Evolutionary conservation across 2,797 vertebrate species (phyloP), one percentile per base, ranked within the genome.

Genomic region (Phrynocephalus forsythii): DNA sequence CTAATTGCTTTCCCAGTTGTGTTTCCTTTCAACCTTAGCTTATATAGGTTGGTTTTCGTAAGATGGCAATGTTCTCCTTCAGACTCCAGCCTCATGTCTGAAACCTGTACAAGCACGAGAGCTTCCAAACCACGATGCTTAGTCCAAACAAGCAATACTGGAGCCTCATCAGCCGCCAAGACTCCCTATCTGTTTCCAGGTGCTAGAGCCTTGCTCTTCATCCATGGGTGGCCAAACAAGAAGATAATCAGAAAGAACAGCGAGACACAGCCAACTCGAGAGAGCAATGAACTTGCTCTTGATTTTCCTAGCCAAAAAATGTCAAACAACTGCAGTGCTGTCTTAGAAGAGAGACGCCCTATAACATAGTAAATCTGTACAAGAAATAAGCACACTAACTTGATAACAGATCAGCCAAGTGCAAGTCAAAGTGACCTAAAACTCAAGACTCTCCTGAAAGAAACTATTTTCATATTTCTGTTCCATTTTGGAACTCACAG

Each of bases 231-330:
- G 80, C 63, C 24, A 60, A 77, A 24, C 30, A 78, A 75, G n/a
- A 87, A 76, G 83, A 76, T 52, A 24, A 67, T 52, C 60, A 38
- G 18, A 71, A 26, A 83, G 63, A 78, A 87, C 72, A 78, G 9
- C 13, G 78, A 50, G 72, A 33, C 44, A 50, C 44, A 83, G 44
- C 60, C 26, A 66, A 87, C 44, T 66, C 56, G 67, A 82, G 15
- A 16, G 11, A 82, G 6, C 56, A 76, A 38, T 50, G 44, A 76
- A 82, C n/a, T 71, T 76, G 71, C n/a, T 18, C 26, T 67, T 15
- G 24, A 73, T 66, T 30, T 48, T 18, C n/a, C 68, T 22, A 52
- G 26, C 3, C 84, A 79, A 20, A 28, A 30, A 90, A 89, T 63
- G 0, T 88, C 56, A 0, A 0, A 75, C 24, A 77, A 66, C 63